Base-by-base conservation (phyloP, 2,888 invertebrate species). In the Coremacera marginata region DNA sequence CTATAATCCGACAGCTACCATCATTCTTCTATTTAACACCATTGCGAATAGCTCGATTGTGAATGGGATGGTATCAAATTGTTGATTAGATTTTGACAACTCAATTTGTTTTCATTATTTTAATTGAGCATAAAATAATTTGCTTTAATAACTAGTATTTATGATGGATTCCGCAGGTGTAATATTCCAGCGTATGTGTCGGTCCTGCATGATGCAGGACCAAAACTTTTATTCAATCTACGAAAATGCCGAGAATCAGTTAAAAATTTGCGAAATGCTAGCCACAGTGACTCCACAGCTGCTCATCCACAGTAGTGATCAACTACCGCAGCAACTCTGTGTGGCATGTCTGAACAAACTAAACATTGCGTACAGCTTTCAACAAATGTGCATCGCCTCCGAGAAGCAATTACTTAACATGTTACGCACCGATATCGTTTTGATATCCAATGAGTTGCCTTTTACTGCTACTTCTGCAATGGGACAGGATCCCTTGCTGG, bases 301-400 rank as follows among this genome's bases (percentile, higher is more conserved):
- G 11, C n/a, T 16, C 22, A 63, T 74, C 11, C 19, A 57, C 8
- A 67, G 62, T 63, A n/a, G 22, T 7, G 93, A 93, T 88, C 91
- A 91, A 44, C 85, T 93, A 76, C 93, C 93, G 1, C 91, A 92
- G 83, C 90, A 90, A 75, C 89, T 93, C 68, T 93, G 93, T 83
- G 82, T 88, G 78, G 87, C 89, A 7, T 94, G 93, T 85, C 89
- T 90, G 0, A 89, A 89, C 77, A 88, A 89, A 73, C 88, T 92
- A 19, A 87, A 91, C 75, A 87, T 90, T 11, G 87, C 91, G 11
- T 91, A 91, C 83, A 84, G 88, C 62, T 91, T 91, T 81, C 91
- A 91, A 81, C 83, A 87, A 76, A 87, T 90, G 82, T 91, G 90
- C 79, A 90, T 91, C 80, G 86, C 87, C 70, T 89, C 90, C 3